Conservation (phyloP, 1,140 invertebrate genomes). For the Arctopsyche grandis region DNA sequence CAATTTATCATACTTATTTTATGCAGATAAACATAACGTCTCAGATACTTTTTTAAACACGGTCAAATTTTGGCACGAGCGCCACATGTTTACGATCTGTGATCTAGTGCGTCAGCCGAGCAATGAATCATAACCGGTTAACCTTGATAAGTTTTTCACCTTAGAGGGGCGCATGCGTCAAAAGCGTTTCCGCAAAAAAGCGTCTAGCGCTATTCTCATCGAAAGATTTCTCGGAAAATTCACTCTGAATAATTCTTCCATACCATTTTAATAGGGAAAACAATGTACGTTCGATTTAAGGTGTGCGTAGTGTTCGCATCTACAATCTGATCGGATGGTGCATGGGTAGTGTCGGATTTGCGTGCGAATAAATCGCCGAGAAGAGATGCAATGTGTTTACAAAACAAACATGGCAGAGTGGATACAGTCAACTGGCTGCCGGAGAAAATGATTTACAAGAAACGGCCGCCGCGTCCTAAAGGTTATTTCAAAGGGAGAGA, state of each 20-base stretch:
- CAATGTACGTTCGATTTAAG: too few relatives aligned
- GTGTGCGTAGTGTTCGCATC: neutral
- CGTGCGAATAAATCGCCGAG: neutral
- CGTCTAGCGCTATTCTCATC: too few relatives aligned
- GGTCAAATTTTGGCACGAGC: slow-evolving; percentile 4
- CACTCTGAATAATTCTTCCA: too few relatives aligned
- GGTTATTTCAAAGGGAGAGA: slow-evolving; percentile 2
- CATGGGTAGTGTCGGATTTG: neutral
- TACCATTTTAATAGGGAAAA: too few relatives aligned
- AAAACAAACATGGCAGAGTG: neutral
- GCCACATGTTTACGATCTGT: slow-evolving; percentile 12
- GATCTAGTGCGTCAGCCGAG: neutral
- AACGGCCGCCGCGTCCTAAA: neutral
- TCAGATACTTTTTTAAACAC: too few relatives aligned
- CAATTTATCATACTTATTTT: too few relatives aligned
- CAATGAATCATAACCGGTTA: slow-evolving; percentile 28
- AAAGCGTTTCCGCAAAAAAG: slow-evolving; percentile 14
- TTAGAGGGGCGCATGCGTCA: slow-evolving; percentile 1
- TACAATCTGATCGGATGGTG: neutral
- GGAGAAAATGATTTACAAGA: slow-evolving; percentile 3
- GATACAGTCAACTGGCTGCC: neutral
- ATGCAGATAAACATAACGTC: too few relatives aligned
- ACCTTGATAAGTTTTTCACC: slow-evolving; percentile 4
- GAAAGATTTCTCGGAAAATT: too few relatives aligned
- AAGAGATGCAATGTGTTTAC: slow-evolving; percentile 6